phyloP scores from a whole-genome alignment of 37 sponge, comb jelly and placozoan genomes.

The Lycopodina hypogea region DNA sequence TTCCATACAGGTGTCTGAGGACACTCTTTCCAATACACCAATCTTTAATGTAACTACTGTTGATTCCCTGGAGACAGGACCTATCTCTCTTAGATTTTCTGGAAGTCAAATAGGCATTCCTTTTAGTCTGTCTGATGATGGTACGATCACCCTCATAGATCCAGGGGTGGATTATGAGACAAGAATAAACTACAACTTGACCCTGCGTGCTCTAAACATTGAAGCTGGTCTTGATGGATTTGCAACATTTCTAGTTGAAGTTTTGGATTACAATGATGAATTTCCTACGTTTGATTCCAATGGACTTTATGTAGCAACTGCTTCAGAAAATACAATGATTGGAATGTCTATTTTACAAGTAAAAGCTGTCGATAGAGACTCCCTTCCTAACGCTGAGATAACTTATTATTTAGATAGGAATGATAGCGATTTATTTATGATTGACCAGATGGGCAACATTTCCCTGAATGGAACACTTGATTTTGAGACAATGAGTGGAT shows the following conservation, averaged over 20 bases:
- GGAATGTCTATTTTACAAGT: slow-evolving; percentile 26
- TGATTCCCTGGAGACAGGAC: not conserved
- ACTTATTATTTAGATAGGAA: slow-evolving; percentile 31
- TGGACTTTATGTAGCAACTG: not conserved
- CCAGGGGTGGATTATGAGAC: slow-evolving; percentile 58
- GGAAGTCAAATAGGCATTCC: slow-evolving; percentile 17
- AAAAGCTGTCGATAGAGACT: slow-evolving; percentile 59
- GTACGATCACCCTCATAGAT: slow-evolving; percentile 59
- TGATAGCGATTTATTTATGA: slow-evolving; percentile 1
- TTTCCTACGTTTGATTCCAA: slow-evolving; percentile 43
- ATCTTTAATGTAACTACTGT: slow-evolving; percentile 42
- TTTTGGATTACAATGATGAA: slow-evolving; percentile 72
- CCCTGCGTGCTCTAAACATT: slow-evolving; percentile 19
- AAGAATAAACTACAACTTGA: slow-evolving; percentile 22
- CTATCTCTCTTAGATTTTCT: slow-evolving; percentile 18
- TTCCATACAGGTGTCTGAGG: slow-evolving; percentile 30
- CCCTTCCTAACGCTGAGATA: slow-evolving; percentile 51
- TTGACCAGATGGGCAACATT: slow-evolving; percentile 46
- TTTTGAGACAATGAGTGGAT: slow-evolving; percentile 16
- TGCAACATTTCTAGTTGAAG: slow-evolving; percentile 29
- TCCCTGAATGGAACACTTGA: slow-evolving; percentile 21
- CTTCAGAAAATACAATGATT: slow-evolving; percentile 26
- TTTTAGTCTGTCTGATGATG: slow-evolving; percentile 42
- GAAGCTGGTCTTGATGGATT: slow-evolving; percentile 22
- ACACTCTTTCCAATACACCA: not conserved